Conservation (phyloP, 2,113 vertebrate genomes). For the Ellobius talpinus region DNA sequence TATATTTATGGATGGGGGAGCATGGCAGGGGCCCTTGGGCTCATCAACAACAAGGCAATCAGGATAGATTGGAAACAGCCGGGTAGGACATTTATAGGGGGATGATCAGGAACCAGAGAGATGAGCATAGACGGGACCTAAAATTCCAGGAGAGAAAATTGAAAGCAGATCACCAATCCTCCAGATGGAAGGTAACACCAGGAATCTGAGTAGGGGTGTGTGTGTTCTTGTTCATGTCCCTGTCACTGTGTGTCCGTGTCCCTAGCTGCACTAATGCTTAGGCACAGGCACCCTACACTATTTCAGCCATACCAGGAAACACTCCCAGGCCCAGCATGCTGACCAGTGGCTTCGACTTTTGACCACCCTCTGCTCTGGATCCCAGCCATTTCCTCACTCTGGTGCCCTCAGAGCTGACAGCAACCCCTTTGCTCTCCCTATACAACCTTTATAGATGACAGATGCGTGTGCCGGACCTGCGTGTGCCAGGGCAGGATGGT, state of each 20-base stretch:
- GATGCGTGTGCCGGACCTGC: slow-evolving; percentile 65
- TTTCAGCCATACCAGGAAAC: background rate
- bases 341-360: background rate
- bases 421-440: background rate
- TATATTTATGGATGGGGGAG: background rate
- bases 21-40: background rate
- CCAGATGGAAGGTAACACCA: background rate
- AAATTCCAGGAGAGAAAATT: background rate
- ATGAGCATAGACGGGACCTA: background rate
- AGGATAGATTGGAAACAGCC: background rate
- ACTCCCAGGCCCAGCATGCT: background rate
- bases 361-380: background rate
- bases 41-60: background rate
- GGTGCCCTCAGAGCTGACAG: background rate
- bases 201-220: background rate
- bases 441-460: slow-evolving; percentile 59
- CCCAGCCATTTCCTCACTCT: background rate
- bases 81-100: background rate
- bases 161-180: background rate
- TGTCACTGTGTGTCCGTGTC: background rate
- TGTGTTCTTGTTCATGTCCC: background rate
- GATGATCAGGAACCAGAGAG: background rate
- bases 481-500: slow-evolving; percentile 73
- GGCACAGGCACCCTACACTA: background rate
- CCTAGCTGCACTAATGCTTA: background rate